Conservation (phyloP, 2,113 vertebrate genomes). For the Hemicordylus capensis region DNA sequence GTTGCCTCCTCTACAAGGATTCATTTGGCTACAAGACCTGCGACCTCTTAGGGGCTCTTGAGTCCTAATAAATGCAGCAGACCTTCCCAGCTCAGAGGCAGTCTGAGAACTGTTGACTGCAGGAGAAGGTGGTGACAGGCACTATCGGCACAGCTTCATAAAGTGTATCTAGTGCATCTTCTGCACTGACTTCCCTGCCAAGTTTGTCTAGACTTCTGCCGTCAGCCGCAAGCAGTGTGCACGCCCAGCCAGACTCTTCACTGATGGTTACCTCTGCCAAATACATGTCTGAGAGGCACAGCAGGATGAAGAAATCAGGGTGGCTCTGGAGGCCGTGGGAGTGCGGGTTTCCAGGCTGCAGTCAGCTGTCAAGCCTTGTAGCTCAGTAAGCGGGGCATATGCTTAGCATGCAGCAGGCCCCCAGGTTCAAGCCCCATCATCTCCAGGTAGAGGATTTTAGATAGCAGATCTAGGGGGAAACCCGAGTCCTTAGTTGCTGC, state of each 20-base stretch:
- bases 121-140: neutral
- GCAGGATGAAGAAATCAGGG: neutral
- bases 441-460: neutral
- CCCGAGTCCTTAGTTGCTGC: no score
- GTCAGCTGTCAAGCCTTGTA: neutral
- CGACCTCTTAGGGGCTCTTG: neutral
- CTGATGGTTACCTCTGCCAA: neutral
- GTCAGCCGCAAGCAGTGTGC: neutral
- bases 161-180: neutral
- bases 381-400: neutral
- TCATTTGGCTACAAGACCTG: neutral
- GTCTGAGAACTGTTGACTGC: neutral
- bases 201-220: neutral
- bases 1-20: neutral
- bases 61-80: neutral
- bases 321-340: neutral
- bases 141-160: neutral
- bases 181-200: neutral
- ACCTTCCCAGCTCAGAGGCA: neutral
- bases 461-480: no score
- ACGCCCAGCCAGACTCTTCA: neutral
- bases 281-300: neutral
- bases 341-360: neutral
- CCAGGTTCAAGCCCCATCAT: no score
- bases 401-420: neutral